Evolutionary conservation across 2,113 vertebrate species (phyloP).

Genomic region (Gymnogyps californianus): DNA sequence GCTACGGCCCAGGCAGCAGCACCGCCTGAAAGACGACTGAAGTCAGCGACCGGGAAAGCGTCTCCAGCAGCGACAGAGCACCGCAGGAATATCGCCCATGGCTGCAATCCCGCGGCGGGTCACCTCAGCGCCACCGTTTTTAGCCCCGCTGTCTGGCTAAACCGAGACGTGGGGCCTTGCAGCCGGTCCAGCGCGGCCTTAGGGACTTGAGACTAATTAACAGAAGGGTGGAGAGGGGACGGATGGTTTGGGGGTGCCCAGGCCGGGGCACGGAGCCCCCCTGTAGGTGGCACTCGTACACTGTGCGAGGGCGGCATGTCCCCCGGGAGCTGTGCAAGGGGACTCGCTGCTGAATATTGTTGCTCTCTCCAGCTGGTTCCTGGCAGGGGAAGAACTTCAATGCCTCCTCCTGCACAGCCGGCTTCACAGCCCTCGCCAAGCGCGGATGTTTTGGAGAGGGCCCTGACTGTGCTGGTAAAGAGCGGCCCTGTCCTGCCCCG

Average conservation of each 20-base stretch:
- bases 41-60: fast-evolving
- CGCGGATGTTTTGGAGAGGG: neutral
- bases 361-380: neutral
- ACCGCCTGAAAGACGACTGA: fast-evolving
- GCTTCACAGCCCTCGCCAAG: neutral
- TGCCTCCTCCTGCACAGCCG: neutral
- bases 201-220: no score
- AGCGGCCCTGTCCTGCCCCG: neutral
- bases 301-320: neutral
- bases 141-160: fast-evolving
- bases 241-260: neutral
- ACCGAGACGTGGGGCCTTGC: fast-evolving
- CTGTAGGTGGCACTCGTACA: constrained; percentile 61
- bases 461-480: neutral
- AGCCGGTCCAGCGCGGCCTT: fast-evolving
- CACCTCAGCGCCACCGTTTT: fast-evolving
- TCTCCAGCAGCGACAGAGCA: neutral
- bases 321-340: neutral
- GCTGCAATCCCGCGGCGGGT: fast-evolving
- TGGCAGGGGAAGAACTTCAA: neutral
- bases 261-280: neutral
- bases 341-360: neutral
- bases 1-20: neutral
- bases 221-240: no score
- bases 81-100: fast-evolving